Base-by-base conservation (phyloP, 2,113 vertebrate species). In the Cyanoderma ruficeps region DNA sequence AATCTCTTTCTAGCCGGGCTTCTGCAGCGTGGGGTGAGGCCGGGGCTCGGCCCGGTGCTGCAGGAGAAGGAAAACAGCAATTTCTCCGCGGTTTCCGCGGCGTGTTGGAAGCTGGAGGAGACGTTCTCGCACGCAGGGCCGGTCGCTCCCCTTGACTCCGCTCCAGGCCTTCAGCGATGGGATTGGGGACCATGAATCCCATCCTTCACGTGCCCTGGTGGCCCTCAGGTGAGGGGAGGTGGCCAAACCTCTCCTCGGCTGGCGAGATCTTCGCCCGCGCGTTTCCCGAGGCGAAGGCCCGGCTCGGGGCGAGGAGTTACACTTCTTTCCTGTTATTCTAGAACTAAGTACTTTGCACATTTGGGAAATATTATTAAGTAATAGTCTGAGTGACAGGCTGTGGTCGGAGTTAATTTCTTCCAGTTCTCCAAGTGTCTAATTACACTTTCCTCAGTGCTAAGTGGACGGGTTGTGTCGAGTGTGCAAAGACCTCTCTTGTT, bases 21-120 rank as follows among this genome's bases (percentile, higher is more conserved):
- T 95, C 95, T 61, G 94, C 18, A 96, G 91, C 70, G 5, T 35
- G 23, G 86, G 59, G 57, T 63, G 92, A 97, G 96, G 94, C 93
- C 13, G 80, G 65, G 90, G 69, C 96, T 82, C 82, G 78, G 63
- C 90, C 72, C 39, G 23, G 59, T 70, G 89, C 96, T 77, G 95
- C 10, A 57, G 89, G 28, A 97, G 96, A 83, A 98, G 98, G 96
- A 98, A 98, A 97, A 97, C 92, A 92, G 96, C 97, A 97, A 98
- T 98, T 98, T 98, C 57, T 96, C 82, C 69, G 97, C 57, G 97
- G 98, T 98, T 98, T 98, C 95, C 70, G 44, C 69, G 97, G 96
- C 95, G 93, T 81, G 55, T 30, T 88, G 93, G 96, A 84, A 92
- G 84, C 52, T 42, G 79, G 17, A 65, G 97, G 89, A 11, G 92